Evolutionary conservation across 2,888 invertebrate genomes (phyloP).

Genomic region (Lathronympha strigana): DNA sequence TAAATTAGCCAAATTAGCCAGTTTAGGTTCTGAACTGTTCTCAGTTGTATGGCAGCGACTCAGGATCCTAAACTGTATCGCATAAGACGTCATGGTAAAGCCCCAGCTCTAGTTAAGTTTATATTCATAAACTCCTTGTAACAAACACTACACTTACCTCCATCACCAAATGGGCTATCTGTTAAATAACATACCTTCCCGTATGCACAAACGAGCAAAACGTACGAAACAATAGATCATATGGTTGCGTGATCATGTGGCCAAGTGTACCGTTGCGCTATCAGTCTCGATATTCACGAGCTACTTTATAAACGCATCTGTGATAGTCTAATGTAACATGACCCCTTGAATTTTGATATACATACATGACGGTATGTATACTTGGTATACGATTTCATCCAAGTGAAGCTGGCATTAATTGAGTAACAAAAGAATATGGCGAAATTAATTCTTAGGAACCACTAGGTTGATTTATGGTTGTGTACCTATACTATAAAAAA

Average conservation of each 20-base stretch:
- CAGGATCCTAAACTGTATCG: too few relatives aligned
- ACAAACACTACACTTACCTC: not conserved
- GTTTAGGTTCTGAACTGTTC: too few relatives aligned
- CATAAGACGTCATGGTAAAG: too few relatives aligned
- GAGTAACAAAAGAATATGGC: too few relatives aligned
- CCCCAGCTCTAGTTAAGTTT: too few relatives aligned
- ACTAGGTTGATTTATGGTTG: too few relatives aligned
- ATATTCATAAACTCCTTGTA: not conserved
- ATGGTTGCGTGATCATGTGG: constrained; percentile 29
- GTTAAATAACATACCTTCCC: constrained; percentile 9
- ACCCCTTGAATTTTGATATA: not conserved
- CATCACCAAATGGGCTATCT: not conserved
- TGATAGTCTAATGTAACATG: not conserved
- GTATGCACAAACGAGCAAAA: constrained; percentile 28
- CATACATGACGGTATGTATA: not conserved
- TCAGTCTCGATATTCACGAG: not conserved
- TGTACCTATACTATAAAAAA: too few relatives aligned
- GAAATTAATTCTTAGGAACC: too few relatives aligned
- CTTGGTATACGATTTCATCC: not conserved
- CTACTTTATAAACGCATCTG: not conserved
- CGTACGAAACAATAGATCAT: constrained; percentile 30
- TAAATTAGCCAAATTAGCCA: too few relatives aligned
- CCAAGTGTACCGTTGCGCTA: constrained; percentile 25
- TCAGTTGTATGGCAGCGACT: too few relatives aligned
- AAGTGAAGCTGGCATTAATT: not conserved